Evolutionary conservation across 2,888 invertebrate species (phyloP), one percentile per base, ranked within the genome.

Genomic region (Arenicola marina): DNA sequence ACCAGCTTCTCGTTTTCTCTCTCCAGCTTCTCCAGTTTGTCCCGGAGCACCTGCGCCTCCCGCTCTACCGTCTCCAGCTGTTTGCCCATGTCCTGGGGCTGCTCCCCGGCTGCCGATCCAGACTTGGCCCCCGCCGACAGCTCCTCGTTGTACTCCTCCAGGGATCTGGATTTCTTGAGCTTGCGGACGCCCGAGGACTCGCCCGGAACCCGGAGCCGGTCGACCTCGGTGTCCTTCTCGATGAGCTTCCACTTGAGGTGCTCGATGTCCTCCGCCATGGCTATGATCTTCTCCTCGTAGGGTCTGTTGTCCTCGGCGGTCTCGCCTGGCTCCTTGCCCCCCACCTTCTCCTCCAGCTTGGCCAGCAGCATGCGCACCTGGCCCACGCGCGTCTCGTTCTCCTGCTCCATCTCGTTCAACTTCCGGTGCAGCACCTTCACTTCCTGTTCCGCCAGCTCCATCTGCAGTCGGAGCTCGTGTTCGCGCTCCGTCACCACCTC

Each of bases 401-500:
- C 59, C 51, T 59, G 33, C n/a, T 94, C 93, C 69, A 92, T 84
- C 73, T 92, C 92, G 81, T 92, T 92, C 62, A 92, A 89, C 85
- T 93, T 94, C 70, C 91, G 88, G 46, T 92, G 87, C 67, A 94
- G 61, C 2, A 62, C 65, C 46, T 62, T 64, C n/a, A 63, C 89
- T 86, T 95, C 95, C 86, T 93, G 92, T 84, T 95, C 94, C 78
- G 92, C 91, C 54, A 94, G 87, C 83, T 95, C 95, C 57, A 95
- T 85, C 70, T 94, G 89, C 44, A 95, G 87, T 75, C 92, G 89
- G 63, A 94, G 84, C 82, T 91, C 89, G 26, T 84, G 70, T 83
- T 92, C 92, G 74, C 66, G 54, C 62, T 93, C 93, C 48, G 78
- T 56, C 24, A 60, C 58, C 15, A 55, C 51, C 15, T 68, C 67